Base-by-base conservation (phyloP, 2,888 invertebrate species). In the Dusona sp. region DNA sequence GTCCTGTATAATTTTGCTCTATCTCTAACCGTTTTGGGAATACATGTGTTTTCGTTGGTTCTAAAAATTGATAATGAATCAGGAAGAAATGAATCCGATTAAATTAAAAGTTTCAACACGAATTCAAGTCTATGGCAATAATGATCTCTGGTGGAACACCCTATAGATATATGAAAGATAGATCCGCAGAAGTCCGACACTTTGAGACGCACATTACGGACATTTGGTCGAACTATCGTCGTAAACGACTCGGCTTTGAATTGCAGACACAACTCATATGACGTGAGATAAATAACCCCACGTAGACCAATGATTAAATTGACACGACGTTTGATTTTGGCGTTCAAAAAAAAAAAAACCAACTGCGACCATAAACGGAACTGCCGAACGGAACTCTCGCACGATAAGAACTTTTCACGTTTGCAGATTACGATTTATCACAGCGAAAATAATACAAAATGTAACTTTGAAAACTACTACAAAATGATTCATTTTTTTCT, bases 261-360 rank as follows among this genome's bases (percentile, higher is more conserved):
- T 65, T 61, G 45, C 70, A 80, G 80, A 80, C 75, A 72, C n/a
- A 80, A 72, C 65, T 48, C 54, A 51, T 48, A 48, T 77, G 70
- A 68, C 70, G 61, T 38, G 80, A 79, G 79, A 84, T 79, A 74
- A 42, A 64, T 61, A 51, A 36, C 13, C 2, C 13, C 13, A 16
- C 29, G 7, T 16, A 16, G 29, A 29, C 61, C 29, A 16, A 29
- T 29, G 7, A 61, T 11, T 29, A 4, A 29, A 29, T 61, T 16
- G 29, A 3, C 16, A 25, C 61, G 29, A 29, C 25, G 0, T 57
- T 29, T 29, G 6, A 61, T 61, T 61, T 33, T 51, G 25, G 13
- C 22, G 25, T 42, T 22, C 16, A 16, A 22, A 16, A 68, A 25
- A 13, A 22, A 8, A 6, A n/a, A 36, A n/a, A n/a, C 36, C 67